phyloP scores from a whole-genome alignment of 2,888 invertebrate genomes.

The Amiota mariae region DNA sequence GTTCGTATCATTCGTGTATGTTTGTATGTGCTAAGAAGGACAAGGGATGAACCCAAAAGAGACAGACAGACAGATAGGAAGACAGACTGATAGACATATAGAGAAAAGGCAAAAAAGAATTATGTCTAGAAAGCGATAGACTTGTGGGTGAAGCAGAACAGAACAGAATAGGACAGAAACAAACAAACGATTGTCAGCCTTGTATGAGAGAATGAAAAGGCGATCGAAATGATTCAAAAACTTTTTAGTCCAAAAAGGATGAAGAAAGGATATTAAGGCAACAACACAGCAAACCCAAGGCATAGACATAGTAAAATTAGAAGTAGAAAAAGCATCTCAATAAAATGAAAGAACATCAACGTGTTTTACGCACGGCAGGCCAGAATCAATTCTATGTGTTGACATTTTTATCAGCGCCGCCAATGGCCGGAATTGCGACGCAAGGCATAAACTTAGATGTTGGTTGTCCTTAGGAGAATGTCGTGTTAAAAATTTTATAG shows the following conservation, averaged over 20 bases:
- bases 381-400: slow-evolving; percentile 65
- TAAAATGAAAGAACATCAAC: slow-evolving; percentile 63
- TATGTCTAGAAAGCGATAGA: too few relatives aligned
- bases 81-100: not conserved
- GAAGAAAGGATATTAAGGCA: not conserved
- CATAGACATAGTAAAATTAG: slow-evolving; percentile 20
- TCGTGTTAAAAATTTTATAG: slow-evolving; percentile 55
- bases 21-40: slow-evolving; percentile 3
- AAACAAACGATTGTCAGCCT: slow-evolving; percentile 15
- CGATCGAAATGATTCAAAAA: slow-evolving; percentile 24
- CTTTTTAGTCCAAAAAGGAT: slow-evolving; percentile 2
- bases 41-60: not conserved
- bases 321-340: slow-evolving; percentile 59
- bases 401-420: slow-evolving; percentile 60
- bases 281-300: slow-evolving; percentile 37
- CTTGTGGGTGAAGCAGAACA: not conserved
- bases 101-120: too few relatives aligned
- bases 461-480: slow-evolving; percentile 42
- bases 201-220: slow-evolving; percentile 30
- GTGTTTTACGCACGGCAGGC: slow-evolving; percentile 45
- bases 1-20: not conserved
- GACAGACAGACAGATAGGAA: slow-evolving; percentile 27
- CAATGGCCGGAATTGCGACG: slow-evolving; percentile 6
- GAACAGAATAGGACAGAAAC: not conserved
- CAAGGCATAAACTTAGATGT: slow-evolving; percentile 4